phyloP scores from a whole-genome alignment of 1,140 invertebrate species.

The Danaus melanippus region DNA sequence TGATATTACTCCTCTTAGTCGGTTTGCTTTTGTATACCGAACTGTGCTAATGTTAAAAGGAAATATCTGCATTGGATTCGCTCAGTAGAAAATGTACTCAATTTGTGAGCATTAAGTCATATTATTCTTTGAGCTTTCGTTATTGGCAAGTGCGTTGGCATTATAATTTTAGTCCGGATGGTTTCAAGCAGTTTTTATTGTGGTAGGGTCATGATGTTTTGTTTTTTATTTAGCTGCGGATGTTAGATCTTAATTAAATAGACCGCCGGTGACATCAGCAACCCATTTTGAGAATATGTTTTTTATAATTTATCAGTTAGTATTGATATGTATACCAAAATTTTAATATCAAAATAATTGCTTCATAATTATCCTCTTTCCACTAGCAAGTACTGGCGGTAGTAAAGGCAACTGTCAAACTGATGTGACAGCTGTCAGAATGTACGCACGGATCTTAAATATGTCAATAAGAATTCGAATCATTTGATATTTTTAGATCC shows the following conservation, averaged over 20 bases:
- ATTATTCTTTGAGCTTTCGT: slow-evolving; percentile 28
- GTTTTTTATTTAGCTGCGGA: slow-evolving; percentile 46
- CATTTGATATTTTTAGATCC: no score
- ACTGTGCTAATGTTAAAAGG: slow-evolving; percentile 34
- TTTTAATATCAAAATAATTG: no score
- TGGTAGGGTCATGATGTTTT: slow-evolving; percentile 51
- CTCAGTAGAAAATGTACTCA: slow-evolving; percentile 25
- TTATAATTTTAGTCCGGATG: slow-evolving; percentile 66
- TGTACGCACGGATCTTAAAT: no score
- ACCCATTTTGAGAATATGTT: slow-evolving; percentile 1
- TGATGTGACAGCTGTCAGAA: no score
- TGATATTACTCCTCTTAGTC: slow-evolving; percentile 28
- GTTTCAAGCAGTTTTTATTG: slow-evolving; percentile 67
- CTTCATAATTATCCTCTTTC: no score
- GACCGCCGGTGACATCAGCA: slow-evolving; percentile 21
- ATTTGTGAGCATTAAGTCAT: slow-evolving; percentile 16
- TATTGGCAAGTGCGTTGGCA: slow-evolving; percentile 55
- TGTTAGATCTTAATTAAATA: slow-evolving; percentile 36
- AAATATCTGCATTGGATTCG: slow-evolving; percentile 18
- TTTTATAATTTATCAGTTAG: no score
- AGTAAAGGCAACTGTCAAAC: no score
- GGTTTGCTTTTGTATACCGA: slow-evolving; percentile 42
- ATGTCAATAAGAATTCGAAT: no score
- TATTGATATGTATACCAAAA: no score
- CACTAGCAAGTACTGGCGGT: no score